Evolutionary conservation across 2,113 vertebrate species (phyloP).

Genomic region (Amblyopsis rosae): DNA sequence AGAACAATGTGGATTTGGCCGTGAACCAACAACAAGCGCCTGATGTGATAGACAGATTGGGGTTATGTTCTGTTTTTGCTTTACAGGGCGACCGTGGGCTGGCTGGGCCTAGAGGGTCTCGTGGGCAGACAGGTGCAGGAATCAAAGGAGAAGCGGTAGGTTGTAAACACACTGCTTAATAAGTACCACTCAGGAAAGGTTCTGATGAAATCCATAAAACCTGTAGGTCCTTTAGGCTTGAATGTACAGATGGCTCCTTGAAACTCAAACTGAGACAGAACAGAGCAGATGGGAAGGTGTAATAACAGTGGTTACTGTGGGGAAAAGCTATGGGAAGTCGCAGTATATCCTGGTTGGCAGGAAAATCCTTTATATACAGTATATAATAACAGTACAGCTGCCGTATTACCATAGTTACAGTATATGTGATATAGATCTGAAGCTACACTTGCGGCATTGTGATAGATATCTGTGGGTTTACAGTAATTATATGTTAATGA

Average conservation of each 20-base stretch:
- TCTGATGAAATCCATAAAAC: constrained; percentile 61
- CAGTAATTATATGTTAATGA: neutral
- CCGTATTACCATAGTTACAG: too few species aligned
- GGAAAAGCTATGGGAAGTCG: constrained; percentile 7
- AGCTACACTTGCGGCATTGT: neutral
- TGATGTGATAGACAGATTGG: constrained; percentile 23
- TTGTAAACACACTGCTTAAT: constrained; percentile 60
- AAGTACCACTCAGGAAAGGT: constrained; percentile 56
- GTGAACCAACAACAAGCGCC: constrained; percentile 24
- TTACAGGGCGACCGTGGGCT: constrained; percentile 84
- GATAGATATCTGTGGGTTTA: neutral
- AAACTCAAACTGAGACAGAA: constrained; percentile 8
- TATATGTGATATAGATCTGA: neutral
- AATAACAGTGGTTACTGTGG: constrained; percentile 28
- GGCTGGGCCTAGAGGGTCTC: constrained; percentile 80
- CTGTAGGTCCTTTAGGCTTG: constrained; percentile 35
- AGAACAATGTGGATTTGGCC: constrained; percentile 57
- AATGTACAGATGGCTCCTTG: constrained; percentile 1
- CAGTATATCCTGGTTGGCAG: neutral
- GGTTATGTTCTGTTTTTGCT: constrained; percentile 50
- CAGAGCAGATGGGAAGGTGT: constrained; percentile 23
- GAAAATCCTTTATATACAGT: neutral
- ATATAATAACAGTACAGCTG: neutral
- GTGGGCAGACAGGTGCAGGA: constrained; percentile 82
- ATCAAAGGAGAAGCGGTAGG: constrained; percentile 89